Conservation (phyloP, 2,797 vertebrate genomes). For the Epinephelus malabaricus region DNA sequence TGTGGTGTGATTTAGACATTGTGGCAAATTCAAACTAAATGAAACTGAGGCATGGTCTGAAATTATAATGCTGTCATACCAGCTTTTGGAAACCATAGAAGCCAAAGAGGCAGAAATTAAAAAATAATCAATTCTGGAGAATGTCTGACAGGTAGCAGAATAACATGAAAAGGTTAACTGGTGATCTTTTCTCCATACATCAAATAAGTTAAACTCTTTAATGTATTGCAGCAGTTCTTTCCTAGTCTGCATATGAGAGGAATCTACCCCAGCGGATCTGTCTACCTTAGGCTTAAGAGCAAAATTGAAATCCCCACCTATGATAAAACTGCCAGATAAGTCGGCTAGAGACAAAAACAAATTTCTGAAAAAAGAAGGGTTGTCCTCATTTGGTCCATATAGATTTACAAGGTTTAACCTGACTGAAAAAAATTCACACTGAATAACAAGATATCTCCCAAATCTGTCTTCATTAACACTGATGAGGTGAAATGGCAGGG, state of each 20-base stretch:
- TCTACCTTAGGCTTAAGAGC: constrained; percentile 9
- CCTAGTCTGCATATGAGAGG: constrained; percentile 14
- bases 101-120: neutral
- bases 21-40: neutral
- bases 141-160: neutral
- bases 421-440: too few species aligned
- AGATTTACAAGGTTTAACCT: too few species aligned
- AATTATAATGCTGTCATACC: neutral
- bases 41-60: constrained; percentile 7
- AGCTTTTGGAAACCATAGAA: neutral
- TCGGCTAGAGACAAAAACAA: too few species aligned
- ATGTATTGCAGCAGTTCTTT: constrained; percentile 14
- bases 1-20: neutral
- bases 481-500: too few species aligned
- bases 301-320: neutral
- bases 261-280: constrained; percentile 6
- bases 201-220: constrained; percentile 8
- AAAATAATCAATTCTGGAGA: constrained; percentile 16
- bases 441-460: too few species aligned
- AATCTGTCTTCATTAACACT: too few species aligned
- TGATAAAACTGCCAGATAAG: too few species aligned
- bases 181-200: neutral
- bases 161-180: constrained; percentile 6
- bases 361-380: too few species aligned
- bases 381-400: too few species aligned